Base-by-base conservation (phyloP, 2,113 vertebrate genomes). In the Anoura caudifer region DNA sequence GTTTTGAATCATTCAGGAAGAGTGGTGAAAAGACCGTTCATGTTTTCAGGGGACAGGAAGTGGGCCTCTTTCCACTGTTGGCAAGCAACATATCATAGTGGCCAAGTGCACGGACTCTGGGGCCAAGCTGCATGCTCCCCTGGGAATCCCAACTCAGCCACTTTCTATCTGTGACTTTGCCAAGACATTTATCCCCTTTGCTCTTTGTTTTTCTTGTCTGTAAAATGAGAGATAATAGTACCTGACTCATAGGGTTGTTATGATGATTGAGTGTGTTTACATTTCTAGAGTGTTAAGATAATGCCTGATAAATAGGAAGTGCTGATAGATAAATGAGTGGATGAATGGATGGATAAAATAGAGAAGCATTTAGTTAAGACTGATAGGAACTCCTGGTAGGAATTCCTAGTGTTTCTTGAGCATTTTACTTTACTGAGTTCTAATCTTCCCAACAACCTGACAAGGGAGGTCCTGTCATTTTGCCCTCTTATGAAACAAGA, bases 251-350 rank as follows among this genome's bases (percentile, higher is more conserved):
- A n/a, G 52, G 19, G 38, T 90, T 92, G 38, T 91, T 83, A 59
- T 67, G 76, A 92, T 63, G 38, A 72, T 17, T 83, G 22, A 95
- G 79, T 69, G 10, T 89, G 76, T 94, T 89, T n/a, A 43, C 88
- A 70, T 97, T 97, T 95, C 54, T 45, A 50, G 43, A 96, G 47
- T 67, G 22, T 85, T 77, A 73, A 84, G 80, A 63, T 94, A 95
- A 95, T 75, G n/a, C 28, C n/a, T 52, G 61, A 80, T 67, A 50
- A 92, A 75, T n/a, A 92, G 75, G 28, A 95, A 91, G 45, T 56
- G 2, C 3, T 63, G 14, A 45, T 47, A 24, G 50, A 59, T 31
- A 13, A 41, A 47, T 81, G 13, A 54, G 22, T 79, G 19, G 33
- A 2, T 61, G 59, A 47, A 75, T 76, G 5, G 47, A 38, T 63